Evolutionary conservation across 2,888 invertebrate genomes (phyloP).

Genomic region (Caenorhabditis drosophilae): DNA sequence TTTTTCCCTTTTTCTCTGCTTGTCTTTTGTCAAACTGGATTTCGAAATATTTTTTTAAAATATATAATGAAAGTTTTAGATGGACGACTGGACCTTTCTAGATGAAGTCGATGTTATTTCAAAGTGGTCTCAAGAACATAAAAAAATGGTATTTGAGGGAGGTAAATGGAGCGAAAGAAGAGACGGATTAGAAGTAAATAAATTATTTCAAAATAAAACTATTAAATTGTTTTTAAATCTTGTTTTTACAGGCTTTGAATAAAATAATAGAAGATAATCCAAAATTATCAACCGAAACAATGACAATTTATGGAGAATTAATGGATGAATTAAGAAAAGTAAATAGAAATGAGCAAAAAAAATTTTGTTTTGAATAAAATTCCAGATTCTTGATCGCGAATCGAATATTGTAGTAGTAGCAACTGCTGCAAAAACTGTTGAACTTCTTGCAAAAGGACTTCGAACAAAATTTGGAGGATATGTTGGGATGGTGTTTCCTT

Average conservation of each 20-base stretch:
- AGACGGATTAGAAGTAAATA: slow-evolving; percentile 49
- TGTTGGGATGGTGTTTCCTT: slow-evolving; percentile 73
- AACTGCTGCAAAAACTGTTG: slow-evolving; percentile 82
- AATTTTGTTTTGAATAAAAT: too few species aligned
- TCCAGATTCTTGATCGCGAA: slow-evolving; percentile 87
- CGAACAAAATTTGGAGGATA: slow-evolving; percentile 86
- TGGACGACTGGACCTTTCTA: slow-evolving; percentile 42
- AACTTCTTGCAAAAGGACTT: slow-evolving; percentile 82
- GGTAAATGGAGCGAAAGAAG: slow-evolving; percentile 51
- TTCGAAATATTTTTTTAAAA: too few species aligned
- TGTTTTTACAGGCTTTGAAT: slow-evolving; percentile 33
- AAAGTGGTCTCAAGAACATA: slow-evolving; percentile 38
- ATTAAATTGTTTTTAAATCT: slow-evolving; percentile 3
- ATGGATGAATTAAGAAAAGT: slow-evolving; percentile 46
- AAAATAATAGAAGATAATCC: slow-evolving; percentile 44
- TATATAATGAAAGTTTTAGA: too few species aligned
- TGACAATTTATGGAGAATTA: slow-evolving; percentile 51
- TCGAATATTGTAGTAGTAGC: slow-evolving; percentile 91
- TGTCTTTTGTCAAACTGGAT: too few species aligned
- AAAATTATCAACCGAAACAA: slow-evolving; percentile 33
- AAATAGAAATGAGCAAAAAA: not conserved
- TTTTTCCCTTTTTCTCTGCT: too few species aligned
- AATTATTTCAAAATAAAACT: too few species aligned
- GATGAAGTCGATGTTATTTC: slow-evolving; percentile 45
- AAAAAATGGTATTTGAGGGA: slow-evolving; percentile 29